Percentiles rank a stretch among this genome's conserved stretches.
Evolutionary conservation across 2,888 invertebrate genomes (phyloP).

Genomic region (Dascillus cervinus): DNA sequence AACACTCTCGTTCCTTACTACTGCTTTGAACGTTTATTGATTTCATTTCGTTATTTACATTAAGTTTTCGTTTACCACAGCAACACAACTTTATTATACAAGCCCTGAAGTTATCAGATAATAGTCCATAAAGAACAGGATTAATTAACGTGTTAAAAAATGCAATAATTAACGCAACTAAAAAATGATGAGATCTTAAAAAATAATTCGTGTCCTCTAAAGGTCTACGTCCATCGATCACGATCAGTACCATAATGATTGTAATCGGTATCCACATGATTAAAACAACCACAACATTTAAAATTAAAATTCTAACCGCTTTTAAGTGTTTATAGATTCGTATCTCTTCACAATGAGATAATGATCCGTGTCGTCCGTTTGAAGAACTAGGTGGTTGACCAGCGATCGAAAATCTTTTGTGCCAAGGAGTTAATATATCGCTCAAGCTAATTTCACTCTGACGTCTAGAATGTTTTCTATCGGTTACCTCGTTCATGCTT

Average conservation of each 20-base stretch:
- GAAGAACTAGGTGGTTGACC: constrained; percentile 30
- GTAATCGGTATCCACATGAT: constrained; percentile 53
- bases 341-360: constrained; percentile 46
- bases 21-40: too few relatives aligned
- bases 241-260: constrained; percentile 47
- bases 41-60: too few relatives aligned
- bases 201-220: constrained; percentile 46
- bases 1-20: too few relatives aligned
- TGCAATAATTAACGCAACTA: constrained; percentile 45
- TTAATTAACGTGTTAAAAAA: constrained; percentile 50
- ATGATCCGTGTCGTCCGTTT: constrained; percentile 39
- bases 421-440: constrained; percentile 44
- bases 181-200: constrained; percentile 46
- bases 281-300: constrained; percentile 49
- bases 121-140: constrained; percentile 48
- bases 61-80: constrained; percentile 7
- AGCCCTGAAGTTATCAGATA: constrained; percentile 48
- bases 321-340: constrained; percentile 47
- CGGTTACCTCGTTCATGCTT: constrained; percentile 25
- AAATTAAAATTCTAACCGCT: constrained; percentile 46
- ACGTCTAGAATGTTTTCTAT: constrained; percentile 32
- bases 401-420: constrained; percentile 40
- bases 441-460: constrained; percentile 46
- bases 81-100: constrained; percentile 43
- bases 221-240: constrained; percentile 46